phyloP scores from a whole-genome alignment of 2,797 vertebrate genomes.

The Cetoscarus ocellatus region DNA sequence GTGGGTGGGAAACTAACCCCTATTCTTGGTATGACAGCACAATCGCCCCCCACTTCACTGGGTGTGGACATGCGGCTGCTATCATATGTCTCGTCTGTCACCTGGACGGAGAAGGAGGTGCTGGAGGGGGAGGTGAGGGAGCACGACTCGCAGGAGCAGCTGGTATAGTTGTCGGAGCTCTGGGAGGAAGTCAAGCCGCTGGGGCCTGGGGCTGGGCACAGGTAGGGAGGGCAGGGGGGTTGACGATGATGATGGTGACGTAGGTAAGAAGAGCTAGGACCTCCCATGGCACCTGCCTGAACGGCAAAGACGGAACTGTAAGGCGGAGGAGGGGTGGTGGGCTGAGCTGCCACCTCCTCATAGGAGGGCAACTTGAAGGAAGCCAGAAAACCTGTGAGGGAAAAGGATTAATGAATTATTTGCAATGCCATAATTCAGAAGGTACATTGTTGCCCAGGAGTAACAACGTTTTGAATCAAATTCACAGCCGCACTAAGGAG shows the following conservation, averaged over 20 bases:
- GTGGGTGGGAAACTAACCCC: conserved; percentile 17
- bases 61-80: conserved; percentile 84
- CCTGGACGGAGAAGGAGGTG: conserved; percentile 86
- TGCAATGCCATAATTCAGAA: not conserved
- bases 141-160: conserved; percentile 90
- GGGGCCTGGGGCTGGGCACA: conserved; percentile 69
- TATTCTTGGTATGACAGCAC: conserved; percentile 20
- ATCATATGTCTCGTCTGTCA: conserved; percentile 83
- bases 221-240: conserved; percentile 74
- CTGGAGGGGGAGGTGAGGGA: conserved; percentile 87
- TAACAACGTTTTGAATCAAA: no score
- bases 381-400: conserved; percentile 87
- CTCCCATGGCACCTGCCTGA: conserved; percentile 72
- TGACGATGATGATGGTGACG: conserved; percentile 68
- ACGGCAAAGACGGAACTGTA: conserved; percentile 87
- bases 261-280: conserved; percentile 66
- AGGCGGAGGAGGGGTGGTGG: conserved; percentile 90
- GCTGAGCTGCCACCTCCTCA: conserved; percentile 90
- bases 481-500: no score
- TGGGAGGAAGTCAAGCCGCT: conserved; percentile 82
- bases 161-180: conserved; percentile 88
- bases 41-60: conserved; percentile 73
- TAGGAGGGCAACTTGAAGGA: conserved; percentile 94
- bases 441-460: no score
- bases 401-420: conserved; percentile 1